Percentiles rank a stretch among this genome's conserved stretches.
These are phyloP conservation scores for Phacellophora camtschatica DNA, from an alignment of 30 jellyfish, hydroid and myxozoan species.

Conservation along the genomic window DNA sequence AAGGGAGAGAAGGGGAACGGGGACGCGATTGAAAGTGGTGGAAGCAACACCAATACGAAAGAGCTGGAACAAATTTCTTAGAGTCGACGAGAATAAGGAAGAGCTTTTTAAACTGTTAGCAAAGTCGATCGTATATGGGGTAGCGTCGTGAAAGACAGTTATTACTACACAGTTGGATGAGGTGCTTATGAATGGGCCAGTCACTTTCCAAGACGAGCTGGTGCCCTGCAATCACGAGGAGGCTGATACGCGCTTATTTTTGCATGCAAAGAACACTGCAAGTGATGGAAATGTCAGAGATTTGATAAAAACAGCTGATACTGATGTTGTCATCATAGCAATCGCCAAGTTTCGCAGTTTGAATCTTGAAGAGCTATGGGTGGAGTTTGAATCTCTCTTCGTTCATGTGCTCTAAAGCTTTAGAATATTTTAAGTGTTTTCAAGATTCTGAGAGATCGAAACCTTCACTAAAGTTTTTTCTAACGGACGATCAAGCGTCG, in stretches of 20 bases:
- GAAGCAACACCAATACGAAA: slow-evolving; percentile 13
- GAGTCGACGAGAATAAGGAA: slow-evolving; percentile 25
- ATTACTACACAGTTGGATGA: slow-evolving; percentile 23
- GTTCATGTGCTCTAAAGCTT: too few relatives aligned
- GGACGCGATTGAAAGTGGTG: neutral
- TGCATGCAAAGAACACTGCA: slow-evolving; percentile 30
- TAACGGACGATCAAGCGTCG: too few relatives aligned
- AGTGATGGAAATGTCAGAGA: slow-evolving; percentile 36
- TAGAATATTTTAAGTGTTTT: too few relatives aligned
- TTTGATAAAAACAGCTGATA: slow-evolving; percentile 18
- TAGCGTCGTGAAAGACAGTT: neutral
- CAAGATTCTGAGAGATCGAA: too few relatives aligned
- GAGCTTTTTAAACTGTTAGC: slow-evolving; percentile 40
- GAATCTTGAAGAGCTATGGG: slow-evolving; percentile 26
- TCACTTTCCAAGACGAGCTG: slow-evolving; percentile 1
- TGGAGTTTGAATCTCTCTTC: too few relatives aligned
- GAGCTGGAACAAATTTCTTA: slow-evolving; percentile 42
- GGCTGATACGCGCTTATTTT: slow-evolving; percentile 50
- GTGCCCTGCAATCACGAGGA: slow-evolving; percentile 50
- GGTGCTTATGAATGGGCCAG: neutral
- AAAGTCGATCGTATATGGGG: neutral
- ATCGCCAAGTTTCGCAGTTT: slow-evolving; percentile 12
- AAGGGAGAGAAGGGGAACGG: slow-evolving; percentile 44
- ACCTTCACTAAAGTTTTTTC: too few relatives aligned
- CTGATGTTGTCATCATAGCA: slow-evolving; percentile 40